phyloP scores from a whole-genome alignment of 2,888 invertebrate species.

The Liodrosophila aerea region DNA sequence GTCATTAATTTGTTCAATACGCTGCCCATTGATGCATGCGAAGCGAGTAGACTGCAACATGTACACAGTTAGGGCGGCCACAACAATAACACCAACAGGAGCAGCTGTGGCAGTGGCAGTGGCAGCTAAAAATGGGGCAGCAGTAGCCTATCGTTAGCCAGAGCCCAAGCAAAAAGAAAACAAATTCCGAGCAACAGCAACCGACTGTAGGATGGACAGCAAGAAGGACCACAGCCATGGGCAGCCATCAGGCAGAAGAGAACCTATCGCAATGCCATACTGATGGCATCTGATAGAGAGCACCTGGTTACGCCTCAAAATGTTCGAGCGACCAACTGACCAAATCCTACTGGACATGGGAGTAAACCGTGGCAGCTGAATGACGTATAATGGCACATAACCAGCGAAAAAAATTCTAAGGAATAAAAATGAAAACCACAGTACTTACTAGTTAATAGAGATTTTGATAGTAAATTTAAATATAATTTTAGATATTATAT shows the following conservation, averaged over 20 bases:
- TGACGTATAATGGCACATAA: too few relatives aligned
- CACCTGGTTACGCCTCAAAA: not conserved
- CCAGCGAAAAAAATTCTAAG: too few relatives aligned
- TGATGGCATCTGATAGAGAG: constrained; percentile 48
- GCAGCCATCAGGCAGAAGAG: not conserved
- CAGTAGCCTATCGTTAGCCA: constrained; percentile 36
- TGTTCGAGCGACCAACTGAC: too few relatives aligned
- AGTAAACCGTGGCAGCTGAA: too few relatives aligned
- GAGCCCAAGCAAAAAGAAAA: constrained; percentile 44
- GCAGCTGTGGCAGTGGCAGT: not conserved
- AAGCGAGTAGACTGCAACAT: constrained; percentile 60
- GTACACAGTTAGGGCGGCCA: constrained; percentile 53
- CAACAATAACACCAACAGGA: constrained; percentile 13
- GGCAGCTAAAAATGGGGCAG: not conserved
- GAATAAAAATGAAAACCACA: too few relatives aligned
- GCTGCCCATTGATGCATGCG: constrained; percentile 56
- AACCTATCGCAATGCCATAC: constrained; percentile 23
- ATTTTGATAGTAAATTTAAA: too few relatives aligned
- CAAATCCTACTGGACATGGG: too few relatives aligned
- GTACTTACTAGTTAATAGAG: too few relatives aligned
- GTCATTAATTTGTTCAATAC: too few relatives aligned
- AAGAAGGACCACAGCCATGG: not conserved
- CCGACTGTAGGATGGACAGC: constrained; percentile 12
- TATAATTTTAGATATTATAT: too few relatives aligned
- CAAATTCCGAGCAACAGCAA: constrained; percentile 36